phyloP scores from a whole-genome alignment of 2,888 invertebrate species.

The Periphyllus acericola region DNA sequence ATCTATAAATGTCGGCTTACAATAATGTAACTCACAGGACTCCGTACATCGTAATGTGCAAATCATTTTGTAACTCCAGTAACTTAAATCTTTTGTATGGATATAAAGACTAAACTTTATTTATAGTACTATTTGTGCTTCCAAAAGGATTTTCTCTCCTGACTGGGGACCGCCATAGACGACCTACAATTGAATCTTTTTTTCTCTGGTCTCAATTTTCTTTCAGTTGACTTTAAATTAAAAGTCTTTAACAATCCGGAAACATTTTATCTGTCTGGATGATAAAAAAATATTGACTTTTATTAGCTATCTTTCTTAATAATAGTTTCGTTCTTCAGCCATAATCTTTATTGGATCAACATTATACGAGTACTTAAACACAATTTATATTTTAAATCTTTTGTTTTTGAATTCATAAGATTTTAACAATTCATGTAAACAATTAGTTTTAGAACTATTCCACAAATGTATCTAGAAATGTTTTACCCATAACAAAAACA shows the following conservation, averaged over 20 bases:
- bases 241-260: slow-evolving; percentile 54
- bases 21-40: not conserved
- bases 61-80: slow-evolving; percentile 23
- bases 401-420: not conserved
- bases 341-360: slow-evolving; percentile 13
- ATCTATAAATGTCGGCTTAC: slow-evolving; percentile 3
- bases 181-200: slow-evolving; percentile 48
- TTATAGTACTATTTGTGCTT: slow-evolving; percentile 44
- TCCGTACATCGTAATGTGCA: not conserved
- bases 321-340: slow-evolving; percentile 14
- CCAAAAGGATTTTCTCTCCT: slow-evolving; percentile 44
- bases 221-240: slow-evolving; percentile 53
- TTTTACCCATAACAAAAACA: not conserved
- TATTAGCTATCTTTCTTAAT: slow-evolving; percentile 38
- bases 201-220: slow-evolving; percentile 23
- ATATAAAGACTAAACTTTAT: slow-evolving; percentile 58
- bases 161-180: not conserved
- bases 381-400: slow-evolving; percentile 14
- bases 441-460: not conserved
- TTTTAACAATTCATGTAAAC: not conserved
- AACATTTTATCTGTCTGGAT: slow-evolving; percentile 47
- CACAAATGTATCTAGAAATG: not conserved
- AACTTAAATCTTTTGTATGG: slow-evolving; percentile 50
- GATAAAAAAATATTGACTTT: slow-evolving; percentile 49
- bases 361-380: slow-evolving; percentile 23